A percentile compares a stretch with the other conserved stretches of the same genome.
Evolutionary conservation across 2,113 vertebrate species (phyloP).

Genomic region (Oreochromis niloticus): DNA sequence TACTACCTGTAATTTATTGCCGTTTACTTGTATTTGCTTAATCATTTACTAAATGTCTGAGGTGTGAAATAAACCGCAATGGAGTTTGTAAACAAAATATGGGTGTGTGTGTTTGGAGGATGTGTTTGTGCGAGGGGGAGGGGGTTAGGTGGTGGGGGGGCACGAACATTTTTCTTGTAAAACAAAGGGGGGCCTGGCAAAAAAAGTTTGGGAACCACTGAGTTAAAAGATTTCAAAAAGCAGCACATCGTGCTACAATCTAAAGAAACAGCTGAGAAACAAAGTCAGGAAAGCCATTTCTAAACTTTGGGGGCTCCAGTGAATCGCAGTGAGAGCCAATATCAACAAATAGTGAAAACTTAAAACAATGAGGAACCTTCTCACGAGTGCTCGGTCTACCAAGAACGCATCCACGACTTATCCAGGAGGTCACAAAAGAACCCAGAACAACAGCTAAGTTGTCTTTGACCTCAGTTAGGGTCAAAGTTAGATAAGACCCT

Average conservation of each 20-base stretch:
- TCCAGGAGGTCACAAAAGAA: neutral
- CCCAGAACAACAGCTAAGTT: neutral
- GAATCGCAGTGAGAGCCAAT: neutral
- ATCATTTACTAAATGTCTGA: too few relatives aligned
- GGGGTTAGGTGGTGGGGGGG: too few relatives aligned
- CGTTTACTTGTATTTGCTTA: too few relatives aligned
- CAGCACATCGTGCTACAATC: neutral
- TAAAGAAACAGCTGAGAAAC: neutral
- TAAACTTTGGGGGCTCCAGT: neutral
- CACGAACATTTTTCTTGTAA: too few relatives aligned
- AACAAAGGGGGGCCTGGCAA: too few relatives aligned
- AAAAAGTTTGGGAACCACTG: too few relatives aligned
- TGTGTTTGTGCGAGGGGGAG: too few relatives aligned
- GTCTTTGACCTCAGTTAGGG: neutral
- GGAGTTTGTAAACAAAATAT: too few relatives aligned
- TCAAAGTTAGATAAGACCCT: neutral
- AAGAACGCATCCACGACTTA: neutral
- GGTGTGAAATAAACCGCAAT: too few relatives aligned
- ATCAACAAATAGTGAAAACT: neutral
- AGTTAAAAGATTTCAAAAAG: neutral
- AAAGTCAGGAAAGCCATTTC: neutral
- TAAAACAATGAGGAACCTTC: neutral
- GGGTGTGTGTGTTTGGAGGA: too few relatives aligned
- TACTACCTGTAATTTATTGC: too few relatives aligned
- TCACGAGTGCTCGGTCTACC: neutral